phyloP scores from a whole-genome alignment of 35 echinoderm and acorn worm genomes.

The Nesometra sesokonis region DNA sequence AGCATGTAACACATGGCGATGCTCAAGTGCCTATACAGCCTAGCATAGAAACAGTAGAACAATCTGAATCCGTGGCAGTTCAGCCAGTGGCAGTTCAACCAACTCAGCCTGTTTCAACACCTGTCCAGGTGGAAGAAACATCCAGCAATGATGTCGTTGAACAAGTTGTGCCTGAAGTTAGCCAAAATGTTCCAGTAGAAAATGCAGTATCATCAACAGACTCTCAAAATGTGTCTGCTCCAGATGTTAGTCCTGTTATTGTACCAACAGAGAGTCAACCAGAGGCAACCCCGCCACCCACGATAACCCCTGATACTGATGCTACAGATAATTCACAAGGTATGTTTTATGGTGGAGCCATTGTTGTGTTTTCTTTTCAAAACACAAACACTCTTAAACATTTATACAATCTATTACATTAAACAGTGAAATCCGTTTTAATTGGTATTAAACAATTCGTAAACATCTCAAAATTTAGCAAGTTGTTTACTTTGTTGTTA shows the following conservation, averaged over 20 bases:
- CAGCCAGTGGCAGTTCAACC: not conserved
- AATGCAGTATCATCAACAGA: too few species aligned
- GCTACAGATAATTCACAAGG: not conserved
- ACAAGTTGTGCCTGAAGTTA: not conserved
- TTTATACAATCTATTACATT: too few species aligned
- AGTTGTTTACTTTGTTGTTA: too few species aligned
- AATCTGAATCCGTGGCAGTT: not conserved
- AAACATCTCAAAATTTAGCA: too few species aligned
- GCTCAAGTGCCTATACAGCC: not conserved
- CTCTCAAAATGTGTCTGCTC: not conserved
- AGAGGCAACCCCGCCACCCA: not conserved
- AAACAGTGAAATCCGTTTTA: too few species aligned
- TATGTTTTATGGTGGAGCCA: too few species aligned
- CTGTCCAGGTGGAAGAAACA: not conserved
- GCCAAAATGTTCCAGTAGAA: slow-evolving; percentile 9
- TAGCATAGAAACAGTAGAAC: not conserved
- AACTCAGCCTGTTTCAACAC: not conserved
- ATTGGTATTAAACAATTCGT: too few species aligned
- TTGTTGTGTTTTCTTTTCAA: too few species aligned
- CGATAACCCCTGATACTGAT: not conserved
- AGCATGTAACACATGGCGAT: not conserved
- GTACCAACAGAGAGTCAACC: not conserved
- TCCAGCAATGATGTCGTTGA: not conserved
- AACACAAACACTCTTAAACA: too few species aligned
- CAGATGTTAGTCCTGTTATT: not conserved